Conservation (phyloP, 2,113 vertebrate species). For the Setophaga petechia region DNA sequence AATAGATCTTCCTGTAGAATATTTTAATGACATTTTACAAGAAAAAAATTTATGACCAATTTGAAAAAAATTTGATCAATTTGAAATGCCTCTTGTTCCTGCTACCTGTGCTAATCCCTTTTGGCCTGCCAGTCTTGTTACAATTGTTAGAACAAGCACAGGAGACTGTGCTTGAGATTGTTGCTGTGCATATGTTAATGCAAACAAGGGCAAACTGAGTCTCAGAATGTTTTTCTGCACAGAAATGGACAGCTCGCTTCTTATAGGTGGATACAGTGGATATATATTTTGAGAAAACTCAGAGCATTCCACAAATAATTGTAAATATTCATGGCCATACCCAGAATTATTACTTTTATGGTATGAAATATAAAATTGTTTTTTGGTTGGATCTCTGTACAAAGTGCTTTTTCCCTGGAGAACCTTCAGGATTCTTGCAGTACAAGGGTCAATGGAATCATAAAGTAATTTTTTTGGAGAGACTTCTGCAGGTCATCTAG, state of each 20-base stretch:
- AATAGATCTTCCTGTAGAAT: not conserved
- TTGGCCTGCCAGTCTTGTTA: not conserved
- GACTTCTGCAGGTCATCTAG: not conserved
- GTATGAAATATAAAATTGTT: rapidly evolving
- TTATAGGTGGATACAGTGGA: not conserved
- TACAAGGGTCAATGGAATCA: not conserved
- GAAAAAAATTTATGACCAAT: not conserved
- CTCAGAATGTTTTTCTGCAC: not conserved
- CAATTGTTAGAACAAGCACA: not conserved
- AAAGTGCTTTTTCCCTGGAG: not conserved
- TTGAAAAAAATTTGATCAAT: not conserved
- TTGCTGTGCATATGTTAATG: not conserved
- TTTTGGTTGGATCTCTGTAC: not conserved
- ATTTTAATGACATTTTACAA: not conserved
- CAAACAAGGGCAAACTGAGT: not conserved
- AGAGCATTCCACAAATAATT: not conserved
- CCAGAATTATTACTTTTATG: not conserved
- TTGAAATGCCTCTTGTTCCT: not conserved
- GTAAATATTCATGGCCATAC: not conserved
- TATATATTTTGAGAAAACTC: not conserved
- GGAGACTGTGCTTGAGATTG: not conserved
- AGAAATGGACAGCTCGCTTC: not conserved
- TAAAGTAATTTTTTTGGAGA: not conserved
- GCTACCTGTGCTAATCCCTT: not conserved
- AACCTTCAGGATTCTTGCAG: not conserved